Evolutionary conservation across 2,113 vertebrate species (phyloP).

Genomic region (Callionymus lyra): DNA sequence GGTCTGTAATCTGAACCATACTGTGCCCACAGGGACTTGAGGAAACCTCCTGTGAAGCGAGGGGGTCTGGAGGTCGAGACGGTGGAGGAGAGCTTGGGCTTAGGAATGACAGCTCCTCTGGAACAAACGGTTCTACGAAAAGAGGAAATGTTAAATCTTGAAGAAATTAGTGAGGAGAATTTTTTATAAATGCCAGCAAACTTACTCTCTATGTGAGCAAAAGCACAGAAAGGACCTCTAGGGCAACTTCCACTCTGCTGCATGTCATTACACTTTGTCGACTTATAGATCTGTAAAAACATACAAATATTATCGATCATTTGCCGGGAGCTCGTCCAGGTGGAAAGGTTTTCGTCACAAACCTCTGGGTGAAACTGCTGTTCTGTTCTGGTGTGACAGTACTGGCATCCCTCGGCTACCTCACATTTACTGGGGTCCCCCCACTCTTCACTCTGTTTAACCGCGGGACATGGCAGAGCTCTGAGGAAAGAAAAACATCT

Average conservation of each 20-base stretch:
- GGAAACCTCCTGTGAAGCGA: slow-evolving; percentile 26
- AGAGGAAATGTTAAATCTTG: slow-evolving; percentile 11
- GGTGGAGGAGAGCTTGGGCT: slow-evolving; percentile 78
- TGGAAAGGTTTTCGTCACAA: slow-evolving; percentile 9
- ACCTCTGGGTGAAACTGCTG: slow-evolving; percentile 98
- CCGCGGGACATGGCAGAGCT: slow-evolving; percentile 86
- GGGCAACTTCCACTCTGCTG: slow-evolving; percentile 96
- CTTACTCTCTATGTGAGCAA: slow-evolving; percentile 95
- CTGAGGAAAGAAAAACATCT: slow-evolving; percentile 39
- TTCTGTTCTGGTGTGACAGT: slow-evolving; percentile 93
- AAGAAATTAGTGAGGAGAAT: not conserved
- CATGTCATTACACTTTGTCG: slow-evolving; percentile 98
- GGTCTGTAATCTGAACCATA: slow-evolving; percentile 42
- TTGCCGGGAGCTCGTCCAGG: too few relatives aligned
- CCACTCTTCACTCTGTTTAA: slow-evolving; percentile 97
- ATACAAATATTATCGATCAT: not conserved
- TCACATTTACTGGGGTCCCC: slow-evolving; percentile 97
- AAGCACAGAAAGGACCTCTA: slow-evolving; percentile 97
- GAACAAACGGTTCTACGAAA: slow-evolving; percentile 67
- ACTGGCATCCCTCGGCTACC: slow-evolving; percentile 86
- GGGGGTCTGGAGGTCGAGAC: slow-evolving; percentile 60
- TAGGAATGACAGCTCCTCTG: slow-evolving; percentile 74
- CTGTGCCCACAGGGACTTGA: slow-evolving; percentile 25
- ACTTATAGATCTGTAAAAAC: slow-evolving; percentile 85
- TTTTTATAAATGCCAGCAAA: not conserved